phyloP scores from a whole-genome alignment of 2,113 vertebrate species.

The Tricholaema leucomelas region DNA sequence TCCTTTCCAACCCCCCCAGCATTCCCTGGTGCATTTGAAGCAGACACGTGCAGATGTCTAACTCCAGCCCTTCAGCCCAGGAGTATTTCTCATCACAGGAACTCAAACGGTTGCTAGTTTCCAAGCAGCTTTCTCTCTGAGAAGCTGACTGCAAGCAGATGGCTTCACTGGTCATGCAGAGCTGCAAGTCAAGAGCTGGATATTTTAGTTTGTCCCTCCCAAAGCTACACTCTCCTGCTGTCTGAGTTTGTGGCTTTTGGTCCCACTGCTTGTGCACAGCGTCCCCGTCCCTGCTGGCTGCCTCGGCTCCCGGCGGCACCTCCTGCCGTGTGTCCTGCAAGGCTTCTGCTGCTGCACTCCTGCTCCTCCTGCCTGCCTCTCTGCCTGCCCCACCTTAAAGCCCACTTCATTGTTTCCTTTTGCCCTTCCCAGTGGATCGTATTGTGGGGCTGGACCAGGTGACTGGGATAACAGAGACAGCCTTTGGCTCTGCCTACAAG shows the following conservation, averaged over 20 bases:
- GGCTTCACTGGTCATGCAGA: constrained; percentile 41
- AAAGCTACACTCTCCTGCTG: constrained; percentile 38
- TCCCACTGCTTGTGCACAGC: constrained; percentile 69
- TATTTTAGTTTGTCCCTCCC: not conserved
- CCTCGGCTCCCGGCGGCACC: constrained; percentile 51
- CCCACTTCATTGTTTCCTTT: not conserved
- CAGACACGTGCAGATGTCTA: not conserved
- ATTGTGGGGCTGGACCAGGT: constrained; percentile 98
- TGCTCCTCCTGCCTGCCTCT: not conserved
- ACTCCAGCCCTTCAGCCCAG: not conserved
- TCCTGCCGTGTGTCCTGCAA: constrained; percentile 50
- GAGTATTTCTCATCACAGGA: not conserved
- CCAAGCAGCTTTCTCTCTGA: not conserved
- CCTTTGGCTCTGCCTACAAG: constrained; percentile 94
- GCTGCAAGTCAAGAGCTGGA: constrained; percentile 61
- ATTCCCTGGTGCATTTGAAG: not conserved
- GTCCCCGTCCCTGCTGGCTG: constrained; percentile 52
- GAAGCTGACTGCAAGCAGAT: not conserved
- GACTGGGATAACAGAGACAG: constrained; percentile 94
- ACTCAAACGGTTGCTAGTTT: not conserved
- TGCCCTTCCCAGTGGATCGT: constrained; percentile 86
- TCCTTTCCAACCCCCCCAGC: too few species aligned
- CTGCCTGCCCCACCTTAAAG: not conserved
- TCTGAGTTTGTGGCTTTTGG: constrained; percentile 69
- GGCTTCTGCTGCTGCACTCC: constrained; percentile 70